These are phyloP conservation scores for Harpalus rubripes DNA, from an alignment of 2,888 invertebrate species.

Conservation along the genomic window DNA sequence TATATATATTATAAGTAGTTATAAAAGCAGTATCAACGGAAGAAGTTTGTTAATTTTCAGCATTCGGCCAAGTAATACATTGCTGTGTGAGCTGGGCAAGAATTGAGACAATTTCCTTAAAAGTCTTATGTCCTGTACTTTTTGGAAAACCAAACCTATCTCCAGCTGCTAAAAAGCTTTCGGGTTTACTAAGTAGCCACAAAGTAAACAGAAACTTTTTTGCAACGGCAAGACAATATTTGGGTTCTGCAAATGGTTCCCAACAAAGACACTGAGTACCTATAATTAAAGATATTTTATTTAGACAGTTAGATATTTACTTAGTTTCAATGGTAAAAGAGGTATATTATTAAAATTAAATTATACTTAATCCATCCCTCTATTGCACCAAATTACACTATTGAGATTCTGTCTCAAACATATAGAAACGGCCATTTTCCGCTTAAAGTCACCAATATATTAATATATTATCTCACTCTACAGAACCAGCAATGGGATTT, in stretches of 20 bases:
- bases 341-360: neutral
- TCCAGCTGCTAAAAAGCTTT: constrained; percentile 16
- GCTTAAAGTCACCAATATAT: too few relatives aligned
- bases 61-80: neutral
- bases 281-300: constrained; percentile 1
- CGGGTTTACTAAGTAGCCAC: neutral
- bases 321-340: neutral
- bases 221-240: neutral
- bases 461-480: too few relatives aligned
- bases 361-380: too few relatives aligned
- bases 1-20: too few relatives aligned
- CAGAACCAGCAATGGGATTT: too few relatives aligned
- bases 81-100: neutral
- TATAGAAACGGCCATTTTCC: too few relatives aligned
- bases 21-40: neutral
- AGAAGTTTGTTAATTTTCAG: neutral
- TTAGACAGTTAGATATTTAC: neutral
- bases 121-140: neutral
- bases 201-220: constrained; percentile 23
- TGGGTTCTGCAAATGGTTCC: neutral
- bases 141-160: constrained; percentile 11
- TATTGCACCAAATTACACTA: too few relatives aligned
- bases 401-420: too few relatives aligned
- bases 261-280: neutral
- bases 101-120: neutral